A percentile compares a stretch with the other conserved stretches of the same genome.
Conservation (phyloP, 2,113 vertebrate genomes). For the Chinchilla lanigera region DNA sequence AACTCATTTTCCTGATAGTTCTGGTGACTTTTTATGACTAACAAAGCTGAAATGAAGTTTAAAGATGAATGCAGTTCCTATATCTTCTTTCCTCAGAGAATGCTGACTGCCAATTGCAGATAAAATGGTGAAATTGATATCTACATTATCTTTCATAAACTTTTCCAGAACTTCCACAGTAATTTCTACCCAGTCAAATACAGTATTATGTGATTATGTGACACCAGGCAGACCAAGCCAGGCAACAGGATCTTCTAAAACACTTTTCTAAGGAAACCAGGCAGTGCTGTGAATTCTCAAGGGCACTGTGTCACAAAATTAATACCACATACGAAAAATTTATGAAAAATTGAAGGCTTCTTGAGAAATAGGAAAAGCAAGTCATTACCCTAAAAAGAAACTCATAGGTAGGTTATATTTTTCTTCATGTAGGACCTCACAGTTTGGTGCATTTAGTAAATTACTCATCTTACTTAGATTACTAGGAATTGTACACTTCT, state of each 20-base stretch:
- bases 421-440: background rate
- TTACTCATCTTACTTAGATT: conserved; percentile 16
- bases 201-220: conserved; percentile 39
- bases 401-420: conserved; percentile 12
- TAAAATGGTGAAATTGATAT: conserved; percentile 13
- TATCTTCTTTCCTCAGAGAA: background rate
- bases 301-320: conserved; percentile 17
- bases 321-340: conserved; percentile 14
- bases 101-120: background rate
- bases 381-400: conserved; percentile 13
- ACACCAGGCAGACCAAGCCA: conserved; percentile 42
- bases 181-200: conserved; percentile 33
- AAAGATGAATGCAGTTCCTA: background rate
- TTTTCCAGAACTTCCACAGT: background rate
- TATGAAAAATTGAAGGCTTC: background rate
- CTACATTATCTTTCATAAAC: conserved; percentile 43
- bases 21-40: background rate
- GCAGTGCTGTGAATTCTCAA: conserved; percentile 9
- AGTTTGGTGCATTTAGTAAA: conserved; percentile 35
- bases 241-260: conserved; percentile 12
- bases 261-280: conserved; percentile 36
- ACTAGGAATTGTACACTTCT: conserved; percentile 35
- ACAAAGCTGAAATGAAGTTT: background rate
- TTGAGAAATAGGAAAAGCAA: conserved; percentile 45
- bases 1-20: background rate